phyloP scores from a whole-genome alignment of 2,888 invertebrate species.

The Myopa tessellatipennis region DNA sequence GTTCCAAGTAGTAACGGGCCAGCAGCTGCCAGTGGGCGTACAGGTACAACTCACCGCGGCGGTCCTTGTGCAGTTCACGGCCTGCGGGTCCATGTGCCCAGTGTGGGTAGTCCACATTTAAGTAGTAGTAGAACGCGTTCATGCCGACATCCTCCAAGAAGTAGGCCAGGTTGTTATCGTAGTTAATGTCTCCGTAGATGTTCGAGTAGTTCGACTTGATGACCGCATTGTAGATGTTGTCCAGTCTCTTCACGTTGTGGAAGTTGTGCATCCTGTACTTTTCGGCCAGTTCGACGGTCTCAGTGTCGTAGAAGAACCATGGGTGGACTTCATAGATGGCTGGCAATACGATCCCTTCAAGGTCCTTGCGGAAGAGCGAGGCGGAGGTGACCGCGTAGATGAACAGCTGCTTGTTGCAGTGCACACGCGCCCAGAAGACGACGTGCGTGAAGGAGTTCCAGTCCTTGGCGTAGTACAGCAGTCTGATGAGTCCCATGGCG shows the following conservation, averaged over 20 bases:
- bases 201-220: slow-evolving; percentile 78
- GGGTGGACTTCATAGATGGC: slow-evolving; percentile 78
- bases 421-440: slow-evolving; percentile 76
- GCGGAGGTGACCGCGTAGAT: slow-evolving; percentile 74
- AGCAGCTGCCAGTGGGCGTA: slow-evolving; percentile 69
- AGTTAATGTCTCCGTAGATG: slow-evolving; percentile 71
- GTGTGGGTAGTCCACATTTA: slow-evolving; percentile 77
- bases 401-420: slow-evolving; percentile 75
- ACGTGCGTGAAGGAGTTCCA: slow-evolving; percentile 80
- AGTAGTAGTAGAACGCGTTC: slow-evolving; percentile 78
- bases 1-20: slow-evolving; percentile 70
- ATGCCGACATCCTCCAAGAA: slow-evolving; percentile 83
- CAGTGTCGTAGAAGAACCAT: slow-evolving; percentile 73
- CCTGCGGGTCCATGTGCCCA: slow-evolving; percentile 73
- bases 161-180: slow-evolving; percentile 75
- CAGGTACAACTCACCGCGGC: slow-evolving; percentile 69
- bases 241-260: slow-evolving; percentile 68
- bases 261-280: slow-evolving; percentile 73
- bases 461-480: slow-evolving; percentile 78
- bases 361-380: slow-evolving; percentile 72
- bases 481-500: slow-evolving; percentile 73
- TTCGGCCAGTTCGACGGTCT: slow-evolving; percentile 70
- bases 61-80: slow-evolving; percentile 58
- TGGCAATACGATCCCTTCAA: slow-evolving; percentile 72
- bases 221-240: slow-evolving; percentile 71